A percentile compares a stretch with the other conserved stretches of the same genome.
Conservation (phyloP, 2,888 invertebrate species). For the Therioaphis trifolii region DNA sequence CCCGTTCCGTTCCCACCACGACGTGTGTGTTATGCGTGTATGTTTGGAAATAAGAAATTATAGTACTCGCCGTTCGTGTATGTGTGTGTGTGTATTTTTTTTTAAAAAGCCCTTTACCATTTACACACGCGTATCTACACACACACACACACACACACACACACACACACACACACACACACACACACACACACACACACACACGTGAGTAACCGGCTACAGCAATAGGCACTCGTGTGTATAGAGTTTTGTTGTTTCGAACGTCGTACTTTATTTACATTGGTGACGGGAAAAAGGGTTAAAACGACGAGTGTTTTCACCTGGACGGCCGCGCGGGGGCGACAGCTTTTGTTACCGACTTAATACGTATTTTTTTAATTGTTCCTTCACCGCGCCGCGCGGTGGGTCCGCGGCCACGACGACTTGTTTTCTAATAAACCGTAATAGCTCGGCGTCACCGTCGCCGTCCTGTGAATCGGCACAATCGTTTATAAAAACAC, state of each 20-base stretch:
- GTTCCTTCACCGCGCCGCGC: slow-evolving; percentile 11
- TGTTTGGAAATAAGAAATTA: slow-evolving; percentile 3
- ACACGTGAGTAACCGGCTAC: not conserved
- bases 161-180: slow-evolving; percentile 1
- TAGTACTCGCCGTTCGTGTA: not conserved
- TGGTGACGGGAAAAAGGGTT: slow-evolving; percentile 59
- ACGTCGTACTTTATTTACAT: slow-evolving; percentile 61
- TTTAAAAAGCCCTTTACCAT: slow-evolving; percentile 25
- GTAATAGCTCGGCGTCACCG: slow-evolving; percentile 31
- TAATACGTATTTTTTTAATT: slow-evolving; percentile 51
- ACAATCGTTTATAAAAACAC: slow-evolving; percentile 53
- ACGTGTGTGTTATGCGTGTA: not conserved
- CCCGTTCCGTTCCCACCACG: slow-evolving; percentile 17
- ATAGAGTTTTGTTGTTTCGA: slow-evolving; percentile 45
- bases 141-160: not conserved
- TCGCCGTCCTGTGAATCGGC: no score
- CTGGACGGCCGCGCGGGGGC: slow-evolving; percentile 37
- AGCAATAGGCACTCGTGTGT: no score
- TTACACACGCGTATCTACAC: not conserved
- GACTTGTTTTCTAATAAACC: slow-evolving; percentile 50
- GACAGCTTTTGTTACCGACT: slow-evolving; percentile 56
- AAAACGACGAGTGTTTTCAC: slow-evolving; percentile 57
- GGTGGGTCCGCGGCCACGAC: not conserved
- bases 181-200: not conserved
- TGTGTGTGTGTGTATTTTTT: not conserved